Conservation (phyloP, 2,888 invertebrate species). For the Caenorhabditis doughertyi region DNA sequence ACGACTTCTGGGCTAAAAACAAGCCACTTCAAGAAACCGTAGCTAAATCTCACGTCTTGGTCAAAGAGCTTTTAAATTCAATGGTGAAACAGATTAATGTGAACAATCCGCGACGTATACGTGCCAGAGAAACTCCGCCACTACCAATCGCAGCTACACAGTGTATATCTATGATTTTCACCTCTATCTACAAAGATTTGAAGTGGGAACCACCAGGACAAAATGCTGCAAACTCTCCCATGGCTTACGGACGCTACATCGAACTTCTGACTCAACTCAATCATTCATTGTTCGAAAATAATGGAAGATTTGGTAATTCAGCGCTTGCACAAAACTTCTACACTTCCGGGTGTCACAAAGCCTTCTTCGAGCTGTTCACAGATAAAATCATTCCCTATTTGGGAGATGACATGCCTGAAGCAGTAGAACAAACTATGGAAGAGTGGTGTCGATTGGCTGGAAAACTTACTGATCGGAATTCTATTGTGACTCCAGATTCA, state of each 20-base stretch:
- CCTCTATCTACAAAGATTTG: constrained; percentile 66
- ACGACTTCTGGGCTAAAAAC: constrained; percentile 66
- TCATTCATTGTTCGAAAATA: constrained; percentile 70
- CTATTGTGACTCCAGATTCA: constrained; percentile 10
- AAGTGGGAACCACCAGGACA: constrained; percentile 52
- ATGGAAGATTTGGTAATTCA: constrained; percentile 33
- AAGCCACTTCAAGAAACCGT: constrained; percentile 57
- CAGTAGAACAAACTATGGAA: constrained; percentile 53
- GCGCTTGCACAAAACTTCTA: constrained; percentile 72
- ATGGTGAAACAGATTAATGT: constrained; percentile 51
- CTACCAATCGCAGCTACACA: constrained; percentile 29
- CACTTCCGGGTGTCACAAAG: constrained; percentile 76
- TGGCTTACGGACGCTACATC: constrained; percentile 57
- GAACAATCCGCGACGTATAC: constrained; percentile 18
- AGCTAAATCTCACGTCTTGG: constrained; percentile 42
- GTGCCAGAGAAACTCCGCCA: constrained; percentile 22
- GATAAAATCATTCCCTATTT: constrained; percentile 70
- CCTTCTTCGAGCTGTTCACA: constrained; percentile 74
- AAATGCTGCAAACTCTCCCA: constrained; percentile 42
- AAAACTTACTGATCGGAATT: constrained; percentile 50
- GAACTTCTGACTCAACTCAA: constrained; percentile 66
- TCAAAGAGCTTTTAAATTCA: constrained; percentile 64
- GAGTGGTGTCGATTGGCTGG: constrained; percentile 71
- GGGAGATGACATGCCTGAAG: constrained; percentile 58
- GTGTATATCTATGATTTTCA: constrained; percentile 66